These are phyloP conservation scores for Scaptomyza flava DNA, from an alignment of 2,888 invertebrate species.

Conservation along the genomic window DNA sequence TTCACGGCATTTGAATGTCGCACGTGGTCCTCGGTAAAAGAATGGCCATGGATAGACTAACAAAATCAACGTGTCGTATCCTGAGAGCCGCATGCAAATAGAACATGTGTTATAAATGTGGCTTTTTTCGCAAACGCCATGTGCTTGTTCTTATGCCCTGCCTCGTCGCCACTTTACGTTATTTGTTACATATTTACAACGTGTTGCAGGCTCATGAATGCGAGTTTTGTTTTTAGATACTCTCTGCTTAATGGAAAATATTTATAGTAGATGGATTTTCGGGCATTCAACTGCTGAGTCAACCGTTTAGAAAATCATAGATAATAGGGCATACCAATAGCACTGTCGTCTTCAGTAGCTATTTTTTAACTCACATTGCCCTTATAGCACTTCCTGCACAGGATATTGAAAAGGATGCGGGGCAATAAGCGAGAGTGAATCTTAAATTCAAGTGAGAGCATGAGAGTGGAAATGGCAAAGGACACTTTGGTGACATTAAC, in stretches of 20 bases:
- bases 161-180: background rate
- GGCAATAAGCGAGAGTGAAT: conserved; percentile 1
- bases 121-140: conserved; percentile 21
- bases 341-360: background rate
- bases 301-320: background rate
- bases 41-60: conserved; percentile 17
- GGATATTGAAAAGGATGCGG: conserved; percentile 25
- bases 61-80: conserved; percentile 13
- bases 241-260: no score
- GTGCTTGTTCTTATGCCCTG: background rate
- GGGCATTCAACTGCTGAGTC: background rate
- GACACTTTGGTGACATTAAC: conserved; percentile 62
- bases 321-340: conserved; percentile 3
- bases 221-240: conserved; percentile 35
- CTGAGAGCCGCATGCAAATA: conserved; percentile 1
- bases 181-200: conserved; percentile 47
- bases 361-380: conserved; percentile 12
- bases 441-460: conserved; percentile 34
- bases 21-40: background rate
- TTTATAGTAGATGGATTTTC: background rate
- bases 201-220: conserved; percentile 60
- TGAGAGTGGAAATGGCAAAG: conserved; percentile 49
- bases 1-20: conserved; percentile 47
- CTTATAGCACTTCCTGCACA: conserved; percentile 22
- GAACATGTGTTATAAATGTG: conserved; percentile 44